Conservation (phyloP, 2,797 vertebrate species). For the Syncerus caffer region DNA sequence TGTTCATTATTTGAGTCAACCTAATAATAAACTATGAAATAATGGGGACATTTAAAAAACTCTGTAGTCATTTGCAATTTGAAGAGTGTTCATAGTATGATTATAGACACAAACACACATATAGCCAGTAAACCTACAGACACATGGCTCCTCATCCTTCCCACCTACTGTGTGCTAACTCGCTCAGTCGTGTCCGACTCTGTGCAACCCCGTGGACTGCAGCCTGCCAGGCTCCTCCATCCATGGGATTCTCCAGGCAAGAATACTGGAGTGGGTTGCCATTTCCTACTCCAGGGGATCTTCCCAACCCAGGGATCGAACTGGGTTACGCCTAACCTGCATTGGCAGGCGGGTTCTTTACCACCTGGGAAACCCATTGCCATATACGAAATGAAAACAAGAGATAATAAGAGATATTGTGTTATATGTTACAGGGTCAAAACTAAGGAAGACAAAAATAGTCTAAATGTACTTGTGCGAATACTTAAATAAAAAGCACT, state of each 20-base stretch:
- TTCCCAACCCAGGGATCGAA: not conserved
- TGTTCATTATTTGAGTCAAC: not conserved
- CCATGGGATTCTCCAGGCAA: not conserved
- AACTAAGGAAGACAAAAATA: conserved; percentile 1
- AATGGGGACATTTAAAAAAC: not conserved
- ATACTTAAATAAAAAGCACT: not conserved
- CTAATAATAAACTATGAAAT: conserved; percentile 1
- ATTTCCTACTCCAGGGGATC: not conserved
- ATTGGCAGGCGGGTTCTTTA: not conserved
- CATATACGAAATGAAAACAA: conserved; percentile 7
- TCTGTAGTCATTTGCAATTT: not conserved
- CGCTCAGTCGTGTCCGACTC: not conserved
- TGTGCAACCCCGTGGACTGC: not conserved
- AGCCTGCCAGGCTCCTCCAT: not conserved
- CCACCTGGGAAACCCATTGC: not conserved
- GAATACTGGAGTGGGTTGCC: not conserved
- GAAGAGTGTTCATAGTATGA: not conserved
- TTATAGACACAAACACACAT: not conserved
- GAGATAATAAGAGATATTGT: not conserved
- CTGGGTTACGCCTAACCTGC: not conserved
- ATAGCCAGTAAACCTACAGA: not conserved
- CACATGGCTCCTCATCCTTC: not conserved
- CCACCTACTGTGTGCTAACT: not conserved
- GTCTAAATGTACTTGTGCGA: not conserved
- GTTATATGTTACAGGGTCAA: not conserved